Evolutionary conservation across 2,797 vertebrate genomes (phyloP), one percentile per base, ranked within the genome.

Genomic region (Anolis apletophallus): DNA sequence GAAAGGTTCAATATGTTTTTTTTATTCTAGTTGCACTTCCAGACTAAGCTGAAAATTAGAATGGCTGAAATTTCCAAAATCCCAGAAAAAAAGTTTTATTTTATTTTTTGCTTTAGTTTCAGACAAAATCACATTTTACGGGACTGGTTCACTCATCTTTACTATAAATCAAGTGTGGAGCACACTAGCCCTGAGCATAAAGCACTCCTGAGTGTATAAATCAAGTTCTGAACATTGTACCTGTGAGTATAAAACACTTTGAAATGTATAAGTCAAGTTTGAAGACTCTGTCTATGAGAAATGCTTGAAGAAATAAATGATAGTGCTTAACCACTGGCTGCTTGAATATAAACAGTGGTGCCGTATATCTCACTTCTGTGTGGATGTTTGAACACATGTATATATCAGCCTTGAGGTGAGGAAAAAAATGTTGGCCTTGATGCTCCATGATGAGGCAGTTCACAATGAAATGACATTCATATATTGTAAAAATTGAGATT

Each of bases 201-300:
- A 92, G 85, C 75, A 88, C 85, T 85, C 78, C 88, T 81, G 23
- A 54, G 87, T 84, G 79, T 80, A 93, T 93, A 94, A 93, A 94
- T 95, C 91, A 94, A 69, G 77, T 59, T 74, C 80, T 86, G 77
- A 90, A 14, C 83, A 83, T 85, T 91, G 82, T 91, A 92, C 93
- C 90, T 93, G 91, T 91, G 87, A 91, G 91, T 93, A 93, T 93
- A 94, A 93, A 91, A 91, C 88, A 88, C 85, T 92, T 83, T 90
- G 91, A 90, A 89, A 83, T 85, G 86, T 75, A 71, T 80, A 89
- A 90, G 88, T 86, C 88, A 84, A 90, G 83, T 88, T 89, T 90
- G 88, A 71, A 88, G 90, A 69, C 36, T 89, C 85, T 83, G 50
- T 87, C 89, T 85, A 8, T 57, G 32, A 90, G 86, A 88, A 90